Evolutionary conservation across 2,113 vertebrate species (phyloP).

Genomic region (Tympanuchus pallidicinctus): DNA sequence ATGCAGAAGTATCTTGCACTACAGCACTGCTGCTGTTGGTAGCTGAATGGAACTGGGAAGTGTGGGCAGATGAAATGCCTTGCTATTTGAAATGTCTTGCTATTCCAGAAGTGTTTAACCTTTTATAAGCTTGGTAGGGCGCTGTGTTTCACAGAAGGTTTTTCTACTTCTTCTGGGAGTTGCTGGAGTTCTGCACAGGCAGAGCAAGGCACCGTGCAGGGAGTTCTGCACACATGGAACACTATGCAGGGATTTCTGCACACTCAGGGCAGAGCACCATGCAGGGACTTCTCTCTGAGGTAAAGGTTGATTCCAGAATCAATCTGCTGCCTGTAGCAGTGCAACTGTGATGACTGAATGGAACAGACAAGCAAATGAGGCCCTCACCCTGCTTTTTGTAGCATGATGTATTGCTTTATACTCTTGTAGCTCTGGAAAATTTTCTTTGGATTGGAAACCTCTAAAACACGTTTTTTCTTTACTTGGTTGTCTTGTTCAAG

Average conservation of each 20-base stretch:
- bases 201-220: background rate
- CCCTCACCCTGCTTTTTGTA: background rate
- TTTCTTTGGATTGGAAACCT: background rate
- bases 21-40: slow-evolving; percentile 7
- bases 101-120: slow-evolving; percentile 64
- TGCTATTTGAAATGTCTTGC: slow-evolving; percentile 55
- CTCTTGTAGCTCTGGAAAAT: background rate
- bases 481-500: background rate
- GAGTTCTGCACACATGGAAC: background rate
- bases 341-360: slow-evolving; percentile 5
- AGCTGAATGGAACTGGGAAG: slow-evolving; percentile 52
- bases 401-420: background rate
- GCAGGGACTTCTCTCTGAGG: background rate
- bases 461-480: background rate
- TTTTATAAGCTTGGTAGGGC: slow-evolving; percentile 35
- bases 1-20: slow-evolving; percentile 19
- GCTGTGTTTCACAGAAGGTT: slow-evolving; percentile 39
- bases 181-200: slow-evolving; percentile 15
- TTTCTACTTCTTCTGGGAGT: slow-evolving; percentile 51
- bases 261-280: background rate
- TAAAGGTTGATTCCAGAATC: slow-evolving; percentile 13
- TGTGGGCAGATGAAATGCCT: slow-evolving; percentile 45
- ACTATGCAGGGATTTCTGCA: background rate
- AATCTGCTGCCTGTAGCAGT: slow-evolving; percentile 8
- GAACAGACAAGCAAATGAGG: background rate